Conservation (phyloP, 2,888 invertebrate species). For the Trachelus stipa region DNA sequence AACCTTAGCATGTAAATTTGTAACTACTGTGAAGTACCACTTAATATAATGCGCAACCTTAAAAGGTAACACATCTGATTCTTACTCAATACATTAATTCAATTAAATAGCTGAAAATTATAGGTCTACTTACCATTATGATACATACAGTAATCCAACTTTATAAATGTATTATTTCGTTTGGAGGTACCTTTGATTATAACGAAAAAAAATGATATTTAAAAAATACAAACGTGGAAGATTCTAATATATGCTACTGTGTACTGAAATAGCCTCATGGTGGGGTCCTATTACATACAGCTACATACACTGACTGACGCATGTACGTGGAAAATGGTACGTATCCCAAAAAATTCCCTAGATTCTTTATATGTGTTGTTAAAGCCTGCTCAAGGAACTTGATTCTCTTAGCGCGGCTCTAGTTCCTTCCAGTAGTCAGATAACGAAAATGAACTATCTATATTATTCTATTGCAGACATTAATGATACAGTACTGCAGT, state of each 20-base stretch:
- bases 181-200: neutral
- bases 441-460: neutral
- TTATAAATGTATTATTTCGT: neutral
- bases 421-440: neutral
- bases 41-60: neutral
- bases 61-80: neutral
- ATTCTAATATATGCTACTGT: neutral
- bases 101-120: neutral
- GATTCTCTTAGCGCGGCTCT: no score
- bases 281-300: neutral
- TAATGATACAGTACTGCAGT: neutral
- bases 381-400: no score
- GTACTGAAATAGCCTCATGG: neutral
- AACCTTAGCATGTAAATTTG: neutral
- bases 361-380: neutral
- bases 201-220: neutral
- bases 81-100: neutral
- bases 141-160: neutral
- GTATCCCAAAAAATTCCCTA: neutral
- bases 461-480: neutral
- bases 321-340: no score
- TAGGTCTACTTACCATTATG: neutral
- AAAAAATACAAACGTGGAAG: neutral
- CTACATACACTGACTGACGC: neutral
- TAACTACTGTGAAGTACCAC: neutral